These are phyloP conservation scores for Venustaconcha ellipsiformis DNA, from an alignment of 1,140 invertebrate genomes.

Conservation along the genomic window DNA sequence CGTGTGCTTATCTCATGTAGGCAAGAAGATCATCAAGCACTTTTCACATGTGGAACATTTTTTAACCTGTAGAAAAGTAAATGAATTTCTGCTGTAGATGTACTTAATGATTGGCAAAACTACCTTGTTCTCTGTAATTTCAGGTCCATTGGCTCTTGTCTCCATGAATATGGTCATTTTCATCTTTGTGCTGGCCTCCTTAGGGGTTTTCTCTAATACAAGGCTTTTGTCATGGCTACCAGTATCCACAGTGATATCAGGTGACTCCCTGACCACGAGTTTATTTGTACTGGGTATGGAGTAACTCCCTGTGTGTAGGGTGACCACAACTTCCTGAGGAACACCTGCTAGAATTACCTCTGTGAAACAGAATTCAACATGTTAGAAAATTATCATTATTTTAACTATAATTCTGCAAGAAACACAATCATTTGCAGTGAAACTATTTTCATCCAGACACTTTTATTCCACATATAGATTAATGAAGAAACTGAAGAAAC, in stretches of 20 bases:
- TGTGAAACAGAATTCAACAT: conserved; percentile 20
- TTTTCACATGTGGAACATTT: too few relatives aligned
- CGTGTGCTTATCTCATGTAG: too few relatives aligned
- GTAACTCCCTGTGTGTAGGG: conserved; percentile 70
- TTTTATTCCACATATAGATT: conserved; percentile 8
- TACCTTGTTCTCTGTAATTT: conserved; percentile 27
- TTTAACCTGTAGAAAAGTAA: neutral
- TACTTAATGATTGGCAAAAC: neutral
- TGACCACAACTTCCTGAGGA: conserved; percentile 68
- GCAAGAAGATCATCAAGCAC: too few relatives aligned
- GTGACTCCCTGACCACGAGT: conserved; percentile 41
- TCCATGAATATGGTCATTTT: conserved; percentile 32
- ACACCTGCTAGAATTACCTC: conserved; percentile 70
- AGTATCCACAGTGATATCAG: conserved; percentile 24
- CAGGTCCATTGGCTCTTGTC: conserved; percentile 1
- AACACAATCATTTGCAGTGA: neutral
- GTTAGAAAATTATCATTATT: neutral
- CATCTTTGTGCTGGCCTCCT: conserved; percentile 20
- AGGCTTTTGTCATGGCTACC: conserved; percentile 34
- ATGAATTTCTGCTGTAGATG: neutral
- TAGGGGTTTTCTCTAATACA: conserved; percentile 15
- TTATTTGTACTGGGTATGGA: conserved; percentile 51
- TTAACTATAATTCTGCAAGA: neutral
- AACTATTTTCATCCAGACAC: neutral
- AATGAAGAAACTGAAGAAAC: conserved; percentile 5